Percentiles rank a stretch among this genome's conserved stretches.
Evolutionary conservation across 2,113 vertebrate species (phyloP).

Genomic region (Actinemys pallida): DNA sequence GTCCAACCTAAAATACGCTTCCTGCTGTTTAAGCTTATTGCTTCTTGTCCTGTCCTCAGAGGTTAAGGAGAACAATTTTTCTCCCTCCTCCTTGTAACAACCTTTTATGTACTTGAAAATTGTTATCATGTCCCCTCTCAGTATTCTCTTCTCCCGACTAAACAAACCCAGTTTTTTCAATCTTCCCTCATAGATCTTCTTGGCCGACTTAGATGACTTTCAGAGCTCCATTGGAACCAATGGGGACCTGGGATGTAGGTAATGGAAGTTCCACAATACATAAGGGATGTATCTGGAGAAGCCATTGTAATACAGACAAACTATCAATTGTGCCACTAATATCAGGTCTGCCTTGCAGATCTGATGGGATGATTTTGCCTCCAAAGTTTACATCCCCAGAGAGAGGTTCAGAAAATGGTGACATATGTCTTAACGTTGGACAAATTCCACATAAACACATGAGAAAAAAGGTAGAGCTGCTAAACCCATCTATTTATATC

Average conservation of each 20-base stretch:
- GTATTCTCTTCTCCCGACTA: too few relatives aligned
- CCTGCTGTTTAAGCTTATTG: too few relatives aligned
- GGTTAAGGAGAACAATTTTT: too few relatives aligned
- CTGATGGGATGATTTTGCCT: not conserved
- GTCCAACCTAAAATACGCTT: too few relatives aligned
- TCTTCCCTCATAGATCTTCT: too few relatives aligned
- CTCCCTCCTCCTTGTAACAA: too few relatives aligned
- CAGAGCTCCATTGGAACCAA: rapidly evolving
- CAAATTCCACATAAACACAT: not conserved
- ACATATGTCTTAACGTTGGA: not conserved
- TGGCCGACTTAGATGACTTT: not conserved
- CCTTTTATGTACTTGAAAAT: too few relatives aligned
- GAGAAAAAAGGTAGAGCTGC: not conserved
- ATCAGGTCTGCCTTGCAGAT: not conserved
- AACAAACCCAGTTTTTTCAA: too few relatives aligned
- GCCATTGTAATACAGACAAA: rapidly evolving
- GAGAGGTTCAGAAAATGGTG: not conserved
- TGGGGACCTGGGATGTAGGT: rapidly evolving
- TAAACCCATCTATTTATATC: constrained; percentile 6
- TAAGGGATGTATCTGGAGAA: not conserved
- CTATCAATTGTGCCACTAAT: not conserved
- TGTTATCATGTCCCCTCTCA: too few relatives aligned
- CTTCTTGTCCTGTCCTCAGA: too few relatives aligned
- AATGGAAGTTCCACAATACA: not conserved
- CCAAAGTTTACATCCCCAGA: not conserved